Conservation (phyloP, 2,888 invertebrate genomes). For the Plutella xylostella region DNA sequence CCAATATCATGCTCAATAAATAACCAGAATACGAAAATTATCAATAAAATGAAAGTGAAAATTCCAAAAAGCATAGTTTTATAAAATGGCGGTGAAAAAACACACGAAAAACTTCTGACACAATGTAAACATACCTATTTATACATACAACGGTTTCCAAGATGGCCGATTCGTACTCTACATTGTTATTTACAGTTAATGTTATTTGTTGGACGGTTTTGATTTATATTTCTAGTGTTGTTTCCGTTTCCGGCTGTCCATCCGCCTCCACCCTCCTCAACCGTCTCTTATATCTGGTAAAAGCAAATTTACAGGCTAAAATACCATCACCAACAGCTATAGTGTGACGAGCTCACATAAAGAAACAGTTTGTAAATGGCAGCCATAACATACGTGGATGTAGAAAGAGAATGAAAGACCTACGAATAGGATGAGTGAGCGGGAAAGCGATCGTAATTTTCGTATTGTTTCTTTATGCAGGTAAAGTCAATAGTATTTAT, state of each 20-base stretch:
- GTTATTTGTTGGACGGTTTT: conserved; percentile 39
- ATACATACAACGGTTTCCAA: conserved; percentile 21
- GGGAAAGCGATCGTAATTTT: too few relatives aligned
- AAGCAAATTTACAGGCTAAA: conserved; percentile 25
- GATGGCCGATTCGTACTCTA: neutral
- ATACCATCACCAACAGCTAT: conserved; percentile 26
- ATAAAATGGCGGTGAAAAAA: conserved; percentile 6
- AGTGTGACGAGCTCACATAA: neutral
- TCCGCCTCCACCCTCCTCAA: conserved; percentile 48
- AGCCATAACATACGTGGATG: too few relatives aligned
- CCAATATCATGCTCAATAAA: conserved; percentile 2
- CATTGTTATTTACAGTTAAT: conserved; percentile 13
- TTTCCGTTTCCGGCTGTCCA: conserved; percentile 40
- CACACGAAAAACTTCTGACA: conserved; percentile 24
- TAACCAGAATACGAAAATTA: too few relatives aligned
- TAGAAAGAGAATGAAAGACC: too few relatives aligned
- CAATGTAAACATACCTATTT: conserved; percentile 64
- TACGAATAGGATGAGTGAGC: too few relatives aligned
- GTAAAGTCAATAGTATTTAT: too few relatives aligned
- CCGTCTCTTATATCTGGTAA: conserved; percentile 49
- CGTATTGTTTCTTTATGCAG: too few relatives aligned
- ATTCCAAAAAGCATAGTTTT: too few relatives aligned
- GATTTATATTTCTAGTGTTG: conserved; percentile 43
- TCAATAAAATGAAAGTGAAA: too few relatives aligned
- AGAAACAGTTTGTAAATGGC: too few relatives aligned